Base-by-base conservation (phyloP, 2,113 vertebrate species). In the Garra rufa region DNA sequence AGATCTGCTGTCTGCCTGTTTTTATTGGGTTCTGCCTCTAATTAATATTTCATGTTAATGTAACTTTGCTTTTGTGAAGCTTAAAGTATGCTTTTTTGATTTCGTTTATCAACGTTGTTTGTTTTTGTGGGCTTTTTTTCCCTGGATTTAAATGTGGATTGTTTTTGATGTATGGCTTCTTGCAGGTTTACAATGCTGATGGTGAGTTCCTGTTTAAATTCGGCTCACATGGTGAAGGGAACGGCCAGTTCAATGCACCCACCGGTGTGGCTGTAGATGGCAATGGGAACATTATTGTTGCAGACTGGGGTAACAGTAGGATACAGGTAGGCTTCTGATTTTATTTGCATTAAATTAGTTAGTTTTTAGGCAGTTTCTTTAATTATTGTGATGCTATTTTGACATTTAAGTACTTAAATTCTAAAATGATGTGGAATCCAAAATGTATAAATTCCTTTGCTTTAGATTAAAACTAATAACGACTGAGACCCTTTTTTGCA, bases 191-290 rank as follows among this genome's bases (percentile, higher is more conserved):
- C 93, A 98, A 93, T 0, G 96, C 98, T 0, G 98, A 99, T 0
- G 98, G 98, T 0, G 98, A 99, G 92, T 99, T 99, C 93, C 96
- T 99, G 81, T 98, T 97, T 93, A 99, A 99, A 90, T 99, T 99
- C 1, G 98, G 98, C n/a, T 99, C 98, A 0, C 97, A 99, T 0
- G 98, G 98, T 0, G 98, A 99, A 88, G 98, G 98, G 6, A 99
- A 99, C 0, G 98, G 98, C 14, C 98, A 99, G 91, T 99, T 99
- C 92, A 99, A 99, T 0, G 98, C 98, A 3, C 98, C 98, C 1
- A 99, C 98, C 0, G 98, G 98, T 0, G 97, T 99, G 73, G 98
- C 98, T 0, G 97, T 97, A 55, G 98, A 99, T 10, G 91, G 94
- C 88, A 98, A 98, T 0, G 98, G 97, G 52, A 99, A 99, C 90